Base-by-base conservation (phyloP, 2,888 invertebrate genomes). In the Cataglyphis cursor region DNA sequence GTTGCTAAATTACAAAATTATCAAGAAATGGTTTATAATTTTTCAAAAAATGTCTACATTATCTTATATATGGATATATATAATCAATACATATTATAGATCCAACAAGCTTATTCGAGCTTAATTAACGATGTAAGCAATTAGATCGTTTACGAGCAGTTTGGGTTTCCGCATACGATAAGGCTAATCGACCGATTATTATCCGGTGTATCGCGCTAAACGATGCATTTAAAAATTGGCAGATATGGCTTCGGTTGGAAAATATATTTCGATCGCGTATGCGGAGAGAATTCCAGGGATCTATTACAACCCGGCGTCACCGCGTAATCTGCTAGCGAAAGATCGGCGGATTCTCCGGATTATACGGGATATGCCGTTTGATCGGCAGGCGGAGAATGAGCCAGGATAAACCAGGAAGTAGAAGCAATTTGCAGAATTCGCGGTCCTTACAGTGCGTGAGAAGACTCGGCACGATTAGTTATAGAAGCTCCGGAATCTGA, bases 361-460 rank as follows among this genome's bases (percentile, higher is more conserved):
- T 89, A 89, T 85, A 89, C 83, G 85, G 82, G 81, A 89, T 85
- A 48, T 48, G 85, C 89, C 85, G 90, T 83, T 89, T 85, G 85
- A 87, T 87, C 84, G 85, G 87, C 82, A 83, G 78, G 57, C 68
- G 59, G 81, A 72, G 87, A 87, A 86, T 86, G 85, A 89, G 84
- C 38, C 64, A 35, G 68, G 83, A 65, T 82, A 86, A 87, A 90
- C 84, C 90, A 90, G 90, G 90, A 90, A 90, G 89, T 83, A 83
- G 85, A 89, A 70, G 85, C 90, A 86, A 90, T 90, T 84, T 86
- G 87, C 84, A 89, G 90, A 90, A 90, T 90, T 89, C 90, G 90
- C 90, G 89, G 90, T 90, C 90, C 90, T 87, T 85, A 87, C 87
- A 89, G 85, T 90, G 90, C 90, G 90, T 90, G 90, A 90, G 90